Percentiles rank a stretch among this genome's conserved stretches.
Conservation (phyloP, 1,140 invertebrate species). For the Aradophagus sp. region DNA sequence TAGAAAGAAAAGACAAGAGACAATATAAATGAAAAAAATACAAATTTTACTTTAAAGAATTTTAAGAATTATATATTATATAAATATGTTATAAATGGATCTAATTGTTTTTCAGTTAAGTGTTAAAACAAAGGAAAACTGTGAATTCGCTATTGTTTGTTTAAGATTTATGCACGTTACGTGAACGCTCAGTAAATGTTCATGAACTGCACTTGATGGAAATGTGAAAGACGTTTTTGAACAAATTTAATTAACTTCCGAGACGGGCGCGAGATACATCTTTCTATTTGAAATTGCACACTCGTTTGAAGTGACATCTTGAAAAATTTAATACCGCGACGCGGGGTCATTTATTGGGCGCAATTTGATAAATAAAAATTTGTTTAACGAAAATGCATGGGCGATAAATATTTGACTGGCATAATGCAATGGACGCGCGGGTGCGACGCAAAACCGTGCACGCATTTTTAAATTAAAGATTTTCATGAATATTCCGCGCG, state of each 20-base stretch:
- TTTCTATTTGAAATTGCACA: conserved; percentile 39
- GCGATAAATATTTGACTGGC: conserved; percentile 27
- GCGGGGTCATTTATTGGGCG: too few relatives aligned
- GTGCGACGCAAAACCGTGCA: conserved; percentile 14
- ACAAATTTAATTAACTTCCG: conserved; percentile 51
- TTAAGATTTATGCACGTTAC: conserved; percentile 35
- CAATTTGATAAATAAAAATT: conserved; percentile 23
- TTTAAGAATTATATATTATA: too few relatives aligned
- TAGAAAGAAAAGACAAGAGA: too few relatives aligned
- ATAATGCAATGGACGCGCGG: conserved; percentile 3
- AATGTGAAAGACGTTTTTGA: conserved; percentile 43
- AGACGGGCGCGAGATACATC: conserved; percentile 32
- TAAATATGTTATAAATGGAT: too few relatives aligned
- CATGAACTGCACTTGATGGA: conserved; percentile 46
- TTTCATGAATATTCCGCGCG: conserved; percentile 42
- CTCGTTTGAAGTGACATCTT: conserved; percentile 13
- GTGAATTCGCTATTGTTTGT: conserved; percentile 9
- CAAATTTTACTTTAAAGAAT: too few relatives aligned
- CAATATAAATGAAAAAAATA: too few relatives aligned
- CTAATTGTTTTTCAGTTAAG: too few relatives aligned
- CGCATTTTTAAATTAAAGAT: conserved; percentile 50
- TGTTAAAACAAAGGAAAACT: conserved; percentile 12
- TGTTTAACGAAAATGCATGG: conserved; percentile 20
- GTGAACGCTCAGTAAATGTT: conserved; percentile 47
- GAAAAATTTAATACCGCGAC: conserved; percentile 34